Evolutionary conservation across 2,888 invertebrate species (phyloP).

Genomic region (Heliconius charithonia): DNA sequence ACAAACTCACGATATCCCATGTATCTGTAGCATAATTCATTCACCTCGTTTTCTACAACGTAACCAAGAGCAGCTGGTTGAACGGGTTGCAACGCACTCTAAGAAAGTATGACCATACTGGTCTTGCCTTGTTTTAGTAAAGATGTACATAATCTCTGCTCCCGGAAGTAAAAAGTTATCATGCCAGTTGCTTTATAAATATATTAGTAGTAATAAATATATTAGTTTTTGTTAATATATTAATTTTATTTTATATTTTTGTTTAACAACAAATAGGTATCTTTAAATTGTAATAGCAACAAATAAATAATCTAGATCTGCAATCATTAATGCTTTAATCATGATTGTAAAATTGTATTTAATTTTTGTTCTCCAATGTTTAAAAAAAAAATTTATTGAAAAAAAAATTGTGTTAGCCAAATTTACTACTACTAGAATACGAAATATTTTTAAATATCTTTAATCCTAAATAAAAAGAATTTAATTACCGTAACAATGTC

Average conservation of each 20-base stretch:
- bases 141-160: constrained; percentile 3
- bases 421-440: not conserved
- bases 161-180: constrained; percentile 15
- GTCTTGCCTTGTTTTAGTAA: constrained; percentile 28
- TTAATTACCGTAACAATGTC: not conserved
- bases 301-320: not conserved
- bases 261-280: not conserved
- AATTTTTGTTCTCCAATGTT: not conserved
- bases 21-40: constrained; percentile 34
- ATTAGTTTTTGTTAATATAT: too few relatives aligned
- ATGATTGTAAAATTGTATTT: too few relatives aligned
- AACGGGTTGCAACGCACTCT: constrained; percentile 40
- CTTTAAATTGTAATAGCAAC: not conserved
- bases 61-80: constrained; percentile 44
- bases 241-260: not conserved
- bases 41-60: constrained; percentile 43
- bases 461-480: not conserved
- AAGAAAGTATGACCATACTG: constrained; percentile 34
- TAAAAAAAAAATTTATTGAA: too few relatives aligned
- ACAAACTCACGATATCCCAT: not conserved
- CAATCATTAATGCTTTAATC: too few relatives aligned
- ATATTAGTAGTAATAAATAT: constrained; percentile 5
- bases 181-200: not conserved
- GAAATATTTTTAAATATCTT: not conserved
- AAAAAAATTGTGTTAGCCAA: not conserved